Conservation (phyloP, 37 sponge, comb jelly and placozoan species). For the Bolinopsis microptera region DNA sequence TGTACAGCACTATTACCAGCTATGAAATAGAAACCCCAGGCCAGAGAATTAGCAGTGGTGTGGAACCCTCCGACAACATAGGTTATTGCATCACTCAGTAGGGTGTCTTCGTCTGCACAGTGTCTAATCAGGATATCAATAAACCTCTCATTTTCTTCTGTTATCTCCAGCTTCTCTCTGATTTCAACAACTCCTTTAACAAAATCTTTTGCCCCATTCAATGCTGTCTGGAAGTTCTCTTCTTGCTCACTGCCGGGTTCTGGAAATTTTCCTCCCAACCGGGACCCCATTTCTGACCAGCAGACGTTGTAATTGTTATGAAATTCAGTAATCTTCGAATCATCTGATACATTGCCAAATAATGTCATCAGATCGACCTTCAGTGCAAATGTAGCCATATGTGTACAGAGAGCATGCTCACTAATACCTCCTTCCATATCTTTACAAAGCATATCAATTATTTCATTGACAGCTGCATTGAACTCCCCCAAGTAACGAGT, state of each 20-base stretch:
- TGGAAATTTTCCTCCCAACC: slow-evolving; percentile 68
- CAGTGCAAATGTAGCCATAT: neutral
- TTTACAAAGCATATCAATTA: neutral
- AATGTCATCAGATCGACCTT: slow-evolving; percentile 5
- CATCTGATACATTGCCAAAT: slow-evolving; percentile 14
- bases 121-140: slow-evolving; percentile 34
- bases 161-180: slow-evolving; percentile 37
- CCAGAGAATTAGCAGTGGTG: slow-evolving; percentile 78
- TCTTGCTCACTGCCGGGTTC: slow-evolving; percentile 73
- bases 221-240: slow-evolving; percentile 69
- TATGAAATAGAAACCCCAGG: slow-evolving; percentile 72
- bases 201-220: slow-evolving; percentile 3
- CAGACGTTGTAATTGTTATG: slow-evolving; percentile 38
- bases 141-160: slow-evolving; percentile 59
- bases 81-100: slow-evolving; percentile 68
- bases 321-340: neutral
- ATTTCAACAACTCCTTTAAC: slow-evolving; percentile 53
- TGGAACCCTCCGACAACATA: slow-evolving; percentile 91
- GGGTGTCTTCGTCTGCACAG: slow-evolving; percentile 60
- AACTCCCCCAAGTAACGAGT: neutral
- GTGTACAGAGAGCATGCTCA: neutral
- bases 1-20: slow-evolving; percentile 69
- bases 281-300: slow-evolving; percentile 73
- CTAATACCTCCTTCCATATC: neutral
- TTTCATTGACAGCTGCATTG: neutral